phyloP scores from a whole-genome alignment of 2,888 invertebrate genomes.

The Steinernema scapterisci region DNA sequence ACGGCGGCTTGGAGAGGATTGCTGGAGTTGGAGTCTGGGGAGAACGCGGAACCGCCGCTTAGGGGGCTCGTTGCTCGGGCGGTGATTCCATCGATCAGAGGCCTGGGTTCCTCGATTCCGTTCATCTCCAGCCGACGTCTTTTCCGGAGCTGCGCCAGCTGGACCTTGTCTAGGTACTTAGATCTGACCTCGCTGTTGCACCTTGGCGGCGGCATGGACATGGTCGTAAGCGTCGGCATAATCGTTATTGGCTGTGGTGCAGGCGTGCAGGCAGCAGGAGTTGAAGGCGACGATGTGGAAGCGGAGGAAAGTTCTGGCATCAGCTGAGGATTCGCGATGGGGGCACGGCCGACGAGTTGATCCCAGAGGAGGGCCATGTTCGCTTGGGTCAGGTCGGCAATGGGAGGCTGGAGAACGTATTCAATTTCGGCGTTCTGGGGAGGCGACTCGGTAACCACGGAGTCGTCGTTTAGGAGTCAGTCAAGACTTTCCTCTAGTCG shows the following conservation, averaged over 20 bases:
- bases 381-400: slow-evolving; percentile 1
- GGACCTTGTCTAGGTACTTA: slow-evolving; percentile 15
- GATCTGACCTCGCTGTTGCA: slow-evolving; percentile 19
- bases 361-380: slow-evolving; percentile 1
- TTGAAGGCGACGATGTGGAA: slow-evolving; percentile 4
- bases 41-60: neutral
- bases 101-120: neutral
- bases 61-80: neutral
- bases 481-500: too few species aligned
- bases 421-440: neutral
- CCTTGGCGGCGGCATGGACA: neutral
- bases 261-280: neutral
- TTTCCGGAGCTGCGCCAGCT: slow-evolving; percentile 11
- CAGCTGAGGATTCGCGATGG: neutral
- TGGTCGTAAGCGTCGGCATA: neutral
- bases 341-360: neutral
- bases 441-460: neutral
- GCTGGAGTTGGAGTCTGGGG: slow-evolving; percentile 8
- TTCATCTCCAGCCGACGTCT: neutral
- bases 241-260: neutral
- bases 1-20: neutral
- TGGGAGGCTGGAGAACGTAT: neutral
- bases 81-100: slow-evolving; percentile 7
- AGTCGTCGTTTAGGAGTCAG: slow-evolving; percentile 17
- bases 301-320: neutral